Evolutionary conservation across 2,113 vertebrate genomes (phyloP).

Genomic region (Pseudorectes ferrugineus): DNA sequence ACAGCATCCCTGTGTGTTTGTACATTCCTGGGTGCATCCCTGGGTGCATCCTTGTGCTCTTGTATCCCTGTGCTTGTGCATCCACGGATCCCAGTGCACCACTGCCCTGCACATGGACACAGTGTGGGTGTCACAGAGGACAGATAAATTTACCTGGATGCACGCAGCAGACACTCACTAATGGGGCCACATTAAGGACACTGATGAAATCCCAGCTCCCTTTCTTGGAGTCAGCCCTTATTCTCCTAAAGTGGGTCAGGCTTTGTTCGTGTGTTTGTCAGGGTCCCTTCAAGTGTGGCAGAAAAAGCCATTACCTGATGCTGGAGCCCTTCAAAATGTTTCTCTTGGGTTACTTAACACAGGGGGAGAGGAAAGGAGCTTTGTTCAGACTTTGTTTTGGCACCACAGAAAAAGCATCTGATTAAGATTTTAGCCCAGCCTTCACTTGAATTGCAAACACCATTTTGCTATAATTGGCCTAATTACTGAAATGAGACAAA

Average conservation of each 20-base stretch:
- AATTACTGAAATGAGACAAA: background rate
- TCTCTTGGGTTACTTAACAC: background rate
- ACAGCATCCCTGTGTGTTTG: background rate
- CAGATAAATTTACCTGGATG: background rate
- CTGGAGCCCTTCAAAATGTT: background rate
- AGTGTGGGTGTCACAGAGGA: background rate
- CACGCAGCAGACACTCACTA: background rate
- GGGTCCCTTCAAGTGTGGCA: background rate
- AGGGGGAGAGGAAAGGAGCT: background rate
- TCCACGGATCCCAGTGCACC: background rate
- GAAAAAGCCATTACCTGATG: background rate
- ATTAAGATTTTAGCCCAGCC: background rate
- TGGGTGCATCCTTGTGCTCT: background rate
- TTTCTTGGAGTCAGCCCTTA: background rate
- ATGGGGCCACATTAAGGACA: background rate
- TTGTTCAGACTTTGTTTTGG: background rate
- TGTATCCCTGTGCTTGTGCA: background rate
- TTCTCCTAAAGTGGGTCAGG: constrained; percentile 27
- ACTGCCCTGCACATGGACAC: background rate
- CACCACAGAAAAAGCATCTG: background rate
- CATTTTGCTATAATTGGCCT: background rate
- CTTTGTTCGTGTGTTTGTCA: background rate
- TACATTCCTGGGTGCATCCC: background rate
- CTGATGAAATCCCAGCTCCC: background rate
- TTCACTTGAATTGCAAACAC: background rate